phyloP scores from a whole-genome alignment of 2,113 vertebrate genomes.

The Euleptes europaea region DNA sequence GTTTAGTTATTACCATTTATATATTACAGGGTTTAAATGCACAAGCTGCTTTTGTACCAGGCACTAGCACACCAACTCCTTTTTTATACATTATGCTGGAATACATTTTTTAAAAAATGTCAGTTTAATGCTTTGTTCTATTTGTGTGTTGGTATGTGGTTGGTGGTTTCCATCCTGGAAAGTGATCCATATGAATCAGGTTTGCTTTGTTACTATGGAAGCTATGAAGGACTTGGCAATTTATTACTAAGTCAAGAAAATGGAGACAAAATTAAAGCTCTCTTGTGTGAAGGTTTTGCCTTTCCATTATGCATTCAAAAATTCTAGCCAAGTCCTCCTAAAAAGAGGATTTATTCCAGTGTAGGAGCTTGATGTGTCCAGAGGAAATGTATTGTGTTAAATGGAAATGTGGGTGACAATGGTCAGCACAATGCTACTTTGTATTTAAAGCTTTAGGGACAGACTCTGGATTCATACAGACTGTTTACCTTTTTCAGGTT shows the following conservation, averaged over 20 bases:
- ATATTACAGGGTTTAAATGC: neutral
- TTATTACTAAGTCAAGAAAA: neutral
- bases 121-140: neutral
- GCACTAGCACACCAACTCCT: neutral
- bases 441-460: neutral
- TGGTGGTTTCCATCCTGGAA: neutral
- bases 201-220: neutral
- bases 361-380: neutral
- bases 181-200: neutral
- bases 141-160: neutral
- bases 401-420: neutral
- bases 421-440: neutral
- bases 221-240: neutral
- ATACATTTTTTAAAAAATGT: neutral
- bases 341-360: neutral
- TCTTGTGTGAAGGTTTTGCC: neutral
- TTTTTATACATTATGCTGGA: neutral
- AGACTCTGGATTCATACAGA: neutral
- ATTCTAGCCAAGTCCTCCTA: neutral
- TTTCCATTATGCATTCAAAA: slow-evolving; percentile 5
- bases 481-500: neutral
- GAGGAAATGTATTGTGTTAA: neutral
- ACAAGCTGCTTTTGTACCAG: neutral
- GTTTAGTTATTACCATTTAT: no score
- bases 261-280: neutral